Percentiles rank a stretch among this genome's conserved stretches.
These are phyloP conservation scores for Nycteola revayana DNA, from an alignment of 2,888 invertebrate species.

Conservation along the genomic window DNA sequence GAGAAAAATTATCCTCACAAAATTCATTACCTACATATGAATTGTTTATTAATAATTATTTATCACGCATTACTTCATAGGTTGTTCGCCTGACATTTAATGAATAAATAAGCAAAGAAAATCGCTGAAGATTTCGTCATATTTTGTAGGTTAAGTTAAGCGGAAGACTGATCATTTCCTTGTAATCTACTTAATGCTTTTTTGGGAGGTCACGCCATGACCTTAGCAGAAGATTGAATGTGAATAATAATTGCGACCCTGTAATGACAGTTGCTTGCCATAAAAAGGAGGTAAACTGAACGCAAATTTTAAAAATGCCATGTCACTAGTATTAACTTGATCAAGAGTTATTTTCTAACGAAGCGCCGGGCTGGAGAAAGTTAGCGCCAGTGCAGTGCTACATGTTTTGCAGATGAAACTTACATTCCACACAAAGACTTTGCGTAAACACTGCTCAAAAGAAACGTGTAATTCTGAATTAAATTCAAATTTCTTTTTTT, in stretches of 20 bases:
- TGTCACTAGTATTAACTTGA: constrained; percentile 4
- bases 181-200: constrained; percentile 13
- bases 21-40: no score
- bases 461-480: no score
- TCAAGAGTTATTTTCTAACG: constrained; percentile 1
- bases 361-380: constrained; percentile 11
- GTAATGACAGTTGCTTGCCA: constrained; percentile 20
- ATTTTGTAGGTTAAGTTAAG: no score
- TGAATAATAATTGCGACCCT: constrained; percentile 34
- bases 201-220: constrained; percentile 24
- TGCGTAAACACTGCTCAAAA: no score
- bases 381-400: constrained; percentile 1
- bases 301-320: constrained; percentile 1
- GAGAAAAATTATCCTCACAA: no score
- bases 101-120: no score
- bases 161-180: constrained; percentile 23
- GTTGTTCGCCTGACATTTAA: no score
- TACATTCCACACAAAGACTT: background rate
- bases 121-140: no score
- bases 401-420: background rate
- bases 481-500: no score
- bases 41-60: no score
- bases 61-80: no score
- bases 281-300: background rate
- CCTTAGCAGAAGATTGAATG: constrained; percentile 21